Conservation (phyloP, 2,113 vertebrate genomes). For the Chaetorhynchus papuensis region DNA sequence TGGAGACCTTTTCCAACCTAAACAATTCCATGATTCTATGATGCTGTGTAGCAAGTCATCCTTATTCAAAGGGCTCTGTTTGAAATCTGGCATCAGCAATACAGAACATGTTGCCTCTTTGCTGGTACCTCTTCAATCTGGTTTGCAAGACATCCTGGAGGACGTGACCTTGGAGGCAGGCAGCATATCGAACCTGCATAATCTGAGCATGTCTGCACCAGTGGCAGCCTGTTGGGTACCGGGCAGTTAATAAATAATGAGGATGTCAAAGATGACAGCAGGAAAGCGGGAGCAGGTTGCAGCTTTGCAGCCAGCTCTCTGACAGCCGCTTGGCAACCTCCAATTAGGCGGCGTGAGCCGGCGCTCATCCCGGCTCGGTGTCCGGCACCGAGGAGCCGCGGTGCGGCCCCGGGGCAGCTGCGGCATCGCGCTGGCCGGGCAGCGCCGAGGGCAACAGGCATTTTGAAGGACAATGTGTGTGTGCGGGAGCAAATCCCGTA, state of each 20-base stretch:
- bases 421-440: accelerated
- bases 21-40: not conserved
- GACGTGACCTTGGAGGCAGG: slow-evolving; percentile 53
- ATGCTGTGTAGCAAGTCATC: not conserved
- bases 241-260: slow-evolving; percentile 61
- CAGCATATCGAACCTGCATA: not conserved
- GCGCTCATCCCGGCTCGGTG: accelerated
- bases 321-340: slow-evolving; percentile 42
- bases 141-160: slow-evolving; percentile 34
- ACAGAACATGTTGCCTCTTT: slow-evolving; percentile 18
- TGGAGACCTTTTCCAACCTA: not conserved
- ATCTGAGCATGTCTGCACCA: not conserved
- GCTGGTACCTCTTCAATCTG: slow-evolving; percentile 38
- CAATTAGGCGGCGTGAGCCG: accelerated
- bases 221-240: slow-evolving; percentile 20
- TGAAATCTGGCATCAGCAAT: slow-evolving; percentile 15
- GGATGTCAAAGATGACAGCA: slow-evolving; percentile 48
- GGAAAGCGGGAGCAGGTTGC: slow-evolving; percentile 23
- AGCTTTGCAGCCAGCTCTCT: slow-evolving; percentile 18
- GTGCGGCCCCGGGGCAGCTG: not conserved
- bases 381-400: accelerated
- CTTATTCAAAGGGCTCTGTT: not conserved
- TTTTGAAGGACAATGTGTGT: accelerated
- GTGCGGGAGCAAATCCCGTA: not conserved
- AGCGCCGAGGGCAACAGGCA: accelerated